These are phyloP conservation scores for Sylvia borin DNA, from an alignment of 2,797 vertebrate genomes.

Conservation along the genomic window DNA sequence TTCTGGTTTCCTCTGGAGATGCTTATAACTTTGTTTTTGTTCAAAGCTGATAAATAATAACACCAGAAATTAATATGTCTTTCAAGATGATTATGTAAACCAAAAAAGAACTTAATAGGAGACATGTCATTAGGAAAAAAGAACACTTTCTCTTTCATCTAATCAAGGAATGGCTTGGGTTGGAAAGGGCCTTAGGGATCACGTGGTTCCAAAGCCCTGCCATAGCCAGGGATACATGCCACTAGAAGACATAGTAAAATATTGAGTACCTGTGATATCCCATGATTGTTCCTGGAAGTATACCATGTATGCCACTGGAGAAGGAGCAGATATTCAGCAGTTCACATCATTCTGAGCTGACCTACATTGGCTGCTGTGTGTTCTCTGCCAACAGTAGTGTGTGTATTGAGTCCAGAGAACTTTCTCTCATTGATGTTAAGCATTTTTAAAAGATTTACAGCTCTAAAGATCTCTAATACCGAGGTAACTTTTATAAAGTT, in stretches of 20 bases:
- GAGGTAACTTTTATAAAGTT: background rate
- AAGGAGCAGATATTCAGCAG: background rate
- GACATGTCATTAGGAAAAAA: background rate
- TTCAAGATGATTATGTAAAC: background rate
- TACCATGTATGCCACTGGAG: background rate
- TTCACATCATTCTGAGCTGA: background rate
- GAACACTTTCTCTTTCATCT: background rate
- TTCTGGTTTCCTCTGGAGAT: background rate
- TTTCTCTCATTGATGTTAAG: background rate
- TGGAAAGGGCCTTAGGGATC: background rate
- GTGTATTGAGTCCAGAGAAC: background rate
- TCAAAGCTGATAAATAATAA: background rate
- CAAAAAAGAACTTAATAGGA: background rate
- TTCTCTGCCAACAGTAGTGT: background rate
- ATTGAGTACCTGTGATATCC: background rate
- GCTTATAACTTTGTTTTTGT: background rate
- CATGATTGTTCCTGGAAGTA: background rate
- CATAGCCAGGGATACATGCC: background rate
- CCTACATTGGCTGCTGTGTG: accelerated
- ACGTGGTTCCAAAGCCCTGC: background rate
- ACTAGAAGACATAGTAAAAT: background rate
- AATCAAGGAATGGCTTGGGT: background rate
- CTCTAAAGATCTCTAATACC: background rate
- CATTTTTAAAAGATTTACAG: background rate
- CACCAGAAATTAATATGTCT: accelerated